phyloP scores from a whole-genome alignment of 1,140 invertebrate genomes.

The Scaptomyza hsui region DNA sequence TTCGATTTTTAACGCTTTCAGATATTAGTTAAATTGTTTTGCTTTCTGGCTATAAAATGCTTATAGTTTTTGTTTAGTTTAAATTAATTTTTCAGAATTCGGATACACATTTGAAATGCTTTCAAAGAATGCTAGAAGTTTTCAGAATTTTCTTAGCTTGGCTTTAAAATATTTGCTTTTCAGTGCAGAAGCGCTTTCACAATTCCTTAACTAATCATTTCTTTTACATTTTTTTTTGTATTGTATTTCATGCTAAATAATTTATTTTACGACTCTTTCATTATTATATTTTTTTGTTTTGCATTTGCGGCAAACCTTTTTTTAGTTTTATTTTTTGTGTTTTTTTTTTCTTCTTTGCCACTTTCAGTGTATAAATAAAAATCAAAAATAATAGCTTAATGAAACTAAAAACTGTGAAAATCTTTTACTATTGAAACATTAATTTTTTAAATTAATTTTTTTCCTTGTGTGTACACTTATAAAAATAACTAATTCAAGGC shows the following conservation, averaged over 20 bases:
- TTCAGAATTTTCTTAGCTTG: slow-evolving; percentile 55
- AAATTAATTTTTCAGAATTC: slow-evolving; percentile 55
- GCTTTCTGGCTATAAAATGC: slow-evolving; percentile 47
- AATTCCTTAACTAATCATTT: slow-evolving; percentile 62
- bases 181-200: slow-evolving; percentile 65
- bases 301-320: slow-evolving; percentile 48
- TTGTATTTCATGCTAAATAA: slow-evolving; percentile 29
- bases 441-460: slow-evolving; percentile 70
- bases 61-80: slow-evolving; percentile 21
- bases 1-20: slow-evolving; percentile 26
- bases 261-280: slow-evolving; percentile 12
- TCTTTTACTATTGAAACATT: slow-evolving; percentile 64
- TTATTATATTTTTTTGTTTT: slow-evolving; percentile 33
- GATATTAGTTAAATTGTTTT: slow-evolving; percentile 14
- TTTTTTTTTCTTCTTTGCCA: slow-evolving; percentile 42
- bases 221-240: slow-evolving; percentile 37
- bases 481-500: slow-evolving; percentile 82
- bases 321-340: no score
- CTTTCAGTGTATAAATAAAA: slow-evolving; percentile 74
- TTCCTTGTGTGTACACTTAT: slow-evolving; percentile 60
- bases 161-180: slow-evolving; percentile 66
- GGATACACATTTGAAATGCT: slow-evolving; percentile 76
- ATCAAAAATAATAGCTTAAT: slow-evolving; percentile 46
- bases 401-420: slow-evolving; percentile 29
- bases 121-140: slow-evolving; percentile 56